Conservation (phyloP, 1,140 invertebrate genomes). For the Reticulitermes speratus region DNA sequence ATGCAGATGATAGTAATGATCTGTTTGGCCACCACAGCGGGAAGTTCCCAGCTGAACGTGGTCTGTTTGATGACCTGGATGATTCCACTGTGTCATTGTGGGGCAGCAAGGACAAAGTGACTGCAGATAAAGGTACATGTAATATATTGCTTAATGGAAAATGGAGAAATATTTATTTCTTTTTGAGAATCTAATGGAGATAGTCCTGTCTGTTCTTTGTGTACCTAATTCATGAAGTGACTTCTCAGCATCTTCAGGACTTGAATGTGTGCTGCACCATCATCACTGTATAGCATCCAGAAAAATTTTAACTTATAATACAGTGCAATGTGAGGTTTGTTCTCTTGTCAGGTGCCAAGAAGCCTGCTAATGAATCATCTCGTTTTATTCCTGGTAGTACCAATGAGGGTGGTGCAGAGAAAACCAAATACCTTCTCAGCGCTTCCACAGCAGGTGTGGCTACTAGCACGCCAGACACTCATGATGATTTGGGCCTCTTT, state of each 20-base stretch:
- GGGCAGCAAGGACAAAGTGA: not conserved
- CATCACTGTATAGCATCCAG: too few species aligned
- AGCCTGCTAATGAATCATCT: not conserved
- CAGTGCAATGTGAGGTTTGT: too few species aligned
- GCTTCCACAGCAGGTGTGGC: not conserved
- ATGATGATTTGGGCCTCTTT: too few species aligned
- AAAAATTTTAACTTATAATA: too few species aligned
- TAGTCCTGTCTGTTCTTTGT: too few species aligned
- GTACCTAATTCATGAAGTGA: too few species aligned
- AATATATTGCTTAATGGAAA: not conserved
- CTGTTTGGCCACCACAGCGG: not conserved
- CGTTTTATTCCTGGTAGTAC: not conserved
- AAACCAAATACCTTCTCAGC: not conserved
- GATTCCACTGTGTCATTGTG: not conserved
- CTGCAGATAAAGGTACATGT: not conserved
- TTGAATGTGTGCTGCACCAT: too few species aligned
- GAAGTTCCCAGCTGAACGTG: not conserved
- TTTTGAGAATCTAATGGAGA: too few species aligned
- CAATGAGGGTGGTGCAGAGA: not conserved
- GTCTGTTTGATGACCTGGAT: slow-evolving; percentile 18
- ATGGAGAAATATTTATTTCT: too few species aligned
- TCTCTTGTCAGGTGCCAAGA: not conserved
- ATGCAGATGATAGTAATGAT: not conserved
- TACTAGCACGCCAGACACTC: not conserved
- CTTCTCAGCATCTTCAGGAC: too few species aligned